Base-by-base conservation (phyloP, 2,888 invertebrate species). In the Caenorhabditis afra region DNA sequence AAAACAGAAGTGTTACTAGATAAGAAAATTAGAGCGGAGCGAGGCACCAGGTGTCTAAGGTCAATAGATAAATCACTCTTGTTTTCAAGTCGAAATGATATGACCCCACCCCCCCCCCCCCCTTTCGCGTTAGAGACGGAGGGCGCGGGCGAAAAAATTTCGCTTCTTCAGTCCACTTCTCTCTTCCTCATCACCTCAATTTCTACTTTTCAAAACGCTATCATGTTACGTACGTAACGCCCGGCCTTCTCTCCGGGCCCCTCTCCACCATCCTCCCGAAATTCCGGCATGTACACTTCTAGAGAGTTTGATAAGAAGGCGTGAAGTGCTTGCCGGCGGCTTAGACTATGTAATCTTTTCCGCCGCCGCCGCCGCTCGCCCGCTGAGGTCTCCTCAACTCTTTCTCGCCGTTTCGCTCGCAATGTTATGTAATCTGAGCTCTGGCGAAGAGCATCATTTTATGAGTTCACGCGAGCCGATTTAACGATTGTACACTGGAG, bases 11-110 rank as follows among this genome's bases (percentile, higher is more conserved):
- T 14, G 14, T 14, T 16, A 10, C 18, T 55, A 39, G 4, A 8
- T 20, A 11, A 41, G 7, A 41, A 44, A 18, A 12, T 10, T 8
- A 3, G 22, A 7, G 8, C 49, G 1, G 22, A 35, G 55, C 39
- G 23, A 66, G 58, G 18, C 70, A 49, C 22, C 35, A 61, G 61
- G 61, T 47, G 70, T 55, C 55, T 47, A 64, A 73, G 64, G 73
- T 73, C 73, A 73, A 73, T 57, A 73, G 50, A 73, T 73, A 73
- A 73, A 73, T 73, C 73, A 73, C 73, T 62, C 49, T 73, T 73
- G 73, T 64, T 64, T 71, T 71, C 64, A 61, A 57, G 55, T 50
- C 29, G 58, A 29, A 5, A 5, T 29, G 29, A 29, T 29, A 29
- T 29, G 29, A 29, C 29, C 29, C n/a, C n/a, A n/a, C 29, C 29